Conservation (phyloP, 2,888 invertebrate species). For the Trichopria drosophilae region DNA sequence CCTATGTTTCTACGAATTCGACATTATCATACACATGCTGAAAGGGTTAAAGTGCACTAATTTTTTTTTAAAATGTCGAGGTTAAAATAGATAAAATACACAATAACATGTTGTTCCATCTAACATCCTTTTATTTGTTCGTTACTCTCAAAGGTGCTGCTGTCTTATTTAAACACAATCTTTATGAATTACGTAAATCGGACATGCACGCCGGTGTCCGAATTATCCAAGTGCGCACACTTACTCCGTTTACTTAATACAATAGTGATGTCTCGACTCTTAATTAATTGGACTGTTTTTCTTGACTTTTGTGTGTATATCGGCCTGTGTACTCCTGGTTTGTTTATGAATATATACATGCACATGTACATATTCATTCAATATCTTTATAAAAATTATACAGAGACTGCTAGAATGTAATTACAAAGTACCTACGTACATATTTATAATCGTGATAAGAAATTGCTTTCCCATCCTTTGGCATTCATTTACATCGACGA, state of each 20-base stretch:
- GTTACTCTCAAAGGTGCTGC: slow-evolving; percentile 34
- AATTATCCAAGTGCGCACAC: slow-evolving; percentile 37
- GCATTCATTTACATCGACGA: slow-evolving; percentile 31
- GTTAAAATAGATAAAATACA: slow-evolving; percentile 12
- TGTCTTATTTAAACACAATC: slow-evolving; percentile 32
- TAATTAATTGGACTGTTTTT: slow-evolving; percentile 29
- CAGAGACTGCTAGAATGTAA: slow-evolving; percentile 41
- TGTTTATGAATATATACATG: slow-evolving; percentile 24
- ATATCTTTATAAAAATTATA: slow-evolving; percentile 46
- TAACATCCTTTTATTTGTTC: slow-evolving; percentile 42
- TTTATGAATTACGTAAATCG: slow-evolving; percentile 29
- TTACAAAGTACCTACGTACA: slow-evolving; percentile 45
- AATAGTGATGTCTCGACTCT: slow-evolving; percentile 36
- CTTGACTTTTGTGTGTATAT: slow-evolving; percentile 26
- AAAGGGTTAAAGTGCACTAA: too few species aligned
- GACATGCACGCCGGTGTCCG: slow-evolving; percentile 38
- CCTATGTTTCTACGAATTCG: too few species aligned
- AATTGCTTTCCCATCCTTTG: slow-evolving; percentile 37
- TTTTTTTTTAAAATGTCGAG: too few species aligned
- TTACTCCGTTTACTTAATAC: slow-evolving; percentile 28
- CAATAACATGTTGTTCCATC: slow-evolving; percentile 32
- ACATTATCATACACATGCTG: too few species aligned
- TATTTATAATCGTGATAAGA: slow-evolving; percentile 45
- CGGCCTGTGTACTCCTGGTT: slow-evolving; percentile 18
- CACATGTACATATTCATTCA: slow-evolving; percentile 31